phyloP scores from a whole-genome alignment of 2,113 vertebrate species.

The Microcebus jonahi region DNA sequence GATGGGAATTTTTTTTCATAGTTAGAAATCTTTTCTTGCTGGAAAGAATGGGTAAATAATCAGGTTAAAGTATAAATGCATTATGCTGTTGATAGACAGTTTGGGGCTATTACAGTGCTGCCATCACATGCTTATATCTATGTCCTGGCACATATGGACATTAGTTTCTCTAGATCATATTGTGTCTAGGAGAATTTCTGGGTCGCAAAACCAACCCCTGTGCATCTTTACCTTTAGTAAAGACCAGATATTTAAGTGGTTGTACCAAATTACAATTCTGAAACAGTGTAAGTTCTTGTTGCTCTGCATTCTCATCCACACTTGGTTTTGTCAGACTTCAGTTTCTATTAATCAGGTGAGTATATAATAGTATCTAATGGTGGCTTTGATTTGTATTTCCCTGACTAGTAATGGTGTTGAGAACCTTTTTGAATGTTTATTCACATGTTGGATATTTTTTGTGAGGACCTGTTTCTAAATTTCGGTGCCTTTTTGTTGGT shows the following conservation, averaged over 20 bases:
- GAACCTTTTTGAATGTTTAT: background rate
- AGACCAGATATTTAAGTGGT: conserved; percentile 13
- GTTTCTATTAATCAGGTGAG: background rate
- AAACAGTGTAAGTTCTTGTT: background rate
- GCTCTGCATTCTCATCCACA: background rate
- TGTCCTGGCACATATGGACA: background rate
- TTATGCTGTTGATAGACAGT: background rate
- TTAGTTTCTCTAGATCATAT: background rate
- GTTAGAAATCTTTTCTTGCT: background rate
- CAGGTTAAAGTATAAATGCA: background rate
- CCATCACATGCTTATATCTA: background rate
- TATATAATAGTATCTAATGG: background rate
- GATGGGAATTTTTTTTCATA: background rate
- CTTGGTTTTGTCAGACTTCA: conserved; percentile 38
- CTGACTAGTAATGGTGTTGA: background rate
- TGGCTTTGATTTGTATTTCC: background rate
- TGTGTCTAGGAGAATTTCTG: background rate
- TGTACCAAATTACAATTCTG: background rate
- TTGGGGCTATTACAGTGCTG: background rate
- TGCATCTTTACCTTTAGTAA: background rate
- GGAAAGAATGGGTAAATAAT: background rate
- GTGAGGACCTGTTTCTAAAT: background rate
- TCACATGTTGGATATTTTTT: background rate
- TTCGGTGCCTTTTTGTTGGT: background rate
- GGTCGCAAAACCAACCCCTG: background rate